Evolutionary conservation across 2,113 vertebrate genomes (phyloP).

Genomic region (Vicugna pacos): DNA sequence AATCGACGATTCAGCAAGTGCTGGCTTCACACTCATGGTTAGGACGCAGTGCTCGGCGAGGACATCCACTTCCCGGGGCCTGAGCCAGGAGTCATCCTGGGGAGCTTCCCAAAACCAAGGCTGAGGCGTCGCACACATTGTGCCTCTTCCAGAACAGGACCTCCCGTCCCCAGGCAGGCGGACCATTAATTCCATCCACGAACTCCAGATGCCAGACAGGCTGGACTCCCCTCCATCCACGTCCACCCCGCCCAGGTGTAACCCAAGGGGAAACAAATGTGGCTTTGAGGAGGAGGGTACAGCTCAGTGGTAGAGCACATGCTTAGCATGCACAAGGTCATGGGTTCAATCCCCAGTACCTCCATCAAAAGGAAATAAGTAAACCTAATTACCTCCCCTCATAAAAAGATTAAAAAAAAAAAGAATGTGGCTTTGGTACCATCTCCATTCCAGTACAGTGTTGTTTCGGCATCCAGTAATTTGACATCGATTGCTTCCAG

Average conservation of each 20-base stretch:
- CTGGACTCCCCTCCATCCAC: fast-evolving
- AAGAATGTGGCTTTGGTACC: conserved; percentile 68
- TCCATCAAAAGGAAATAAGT: no score
- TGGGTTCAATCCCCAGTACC: no score
- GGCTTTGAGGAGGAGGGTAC: no score
- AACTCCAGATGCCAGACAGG: fast-evolving
- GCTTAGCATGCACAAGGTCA: no score
- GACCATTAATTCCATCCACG: fast-evolving
- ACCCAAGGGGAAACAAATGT: fast-evolving
- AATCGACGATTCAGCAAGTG: fast-evolving
- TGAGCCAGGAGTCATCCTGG: fast-evolving
- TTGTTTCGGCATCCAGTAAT: conserved; percentile 72
- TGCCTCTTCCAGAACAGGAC: background rate
- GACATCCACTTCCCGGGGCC: fast-evolving
- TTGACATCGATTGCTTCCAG: conserved; percentile 78
- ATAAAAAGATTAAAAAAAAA: no score
- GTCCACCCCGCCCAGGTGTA: fast-evolving
- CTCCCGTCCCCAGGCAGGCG: fast-evolving
- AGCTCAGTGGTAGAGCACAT: no score
- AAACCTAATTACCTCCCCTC: no score
- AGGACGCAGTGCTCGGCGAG: fast-evolving
- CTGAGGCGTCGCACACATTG: fast-evolving
- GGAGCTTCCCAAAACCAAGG: fast-evolving
- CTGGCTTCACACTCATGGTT: fast-evolving
- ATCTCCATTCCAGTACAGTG: conserved; percentile 86